Base-by-base conservation (phyloP, 2,888 invertebrate genomes). In the Cheilosia impressa region DNA sequence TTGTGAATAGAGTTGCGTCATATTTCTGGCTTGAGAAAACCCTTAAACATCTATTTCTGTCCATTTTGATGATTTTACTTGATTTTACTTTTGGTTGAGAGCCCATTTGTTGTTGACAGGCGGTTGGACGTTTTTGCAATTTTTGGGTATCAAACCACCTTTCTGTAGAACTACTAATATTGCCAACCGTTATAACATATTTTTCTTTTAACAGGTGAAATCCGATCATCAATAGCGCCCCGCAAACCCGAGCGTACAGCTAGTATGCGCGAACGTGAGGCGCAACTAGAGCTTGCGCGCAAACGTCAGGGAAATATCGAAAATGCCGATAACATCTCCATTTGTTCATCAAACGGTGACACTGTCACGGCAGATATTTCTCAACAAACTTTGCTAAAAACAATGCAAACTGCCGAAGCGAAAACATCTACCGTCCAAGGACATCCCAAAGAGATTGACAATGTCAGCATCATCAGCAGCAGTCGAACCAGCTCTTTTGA, bases 161-260 rank as follows among this genome's bases (percentile, higher is more conserved):
- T 27, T 27, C 2, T 27, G 27, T 1, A 7, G 7, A 34, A 52
- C 13, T 13, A 22, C 10, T 10, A 13, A 5, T 22, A 22, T 22
- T n/a, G 15, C 24, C 22, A 17, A 45, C 5, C 4, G 0, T 15
- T 22, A 6, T 27, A 15, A 24, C 6, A 27, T 34, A n/a, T 58
- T 27, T 7, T 50, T 15, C 17, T 10, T 41, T 41, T 7, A 22
- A 90, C 91, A 96, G 96, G 97, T 91, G 97, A 97, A 93, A 96
- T 96, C 88, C 94, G 97, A 91, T 96, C 96, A 90, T 95, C 96
- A 77, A 94, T 97, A 89, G 96, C 96, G 66, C 96, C 96, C 15
- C 94, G 96, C 75, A 97, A 97, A 92, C 97, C 97, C 17, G 96
- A 97, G 91, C 93, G 97, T 87, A 96, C 96, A 19, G 96, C 97